Conservation (phyloP, 2,888 invertebrate genomes). For the Chloromyia formosa region DNA sequence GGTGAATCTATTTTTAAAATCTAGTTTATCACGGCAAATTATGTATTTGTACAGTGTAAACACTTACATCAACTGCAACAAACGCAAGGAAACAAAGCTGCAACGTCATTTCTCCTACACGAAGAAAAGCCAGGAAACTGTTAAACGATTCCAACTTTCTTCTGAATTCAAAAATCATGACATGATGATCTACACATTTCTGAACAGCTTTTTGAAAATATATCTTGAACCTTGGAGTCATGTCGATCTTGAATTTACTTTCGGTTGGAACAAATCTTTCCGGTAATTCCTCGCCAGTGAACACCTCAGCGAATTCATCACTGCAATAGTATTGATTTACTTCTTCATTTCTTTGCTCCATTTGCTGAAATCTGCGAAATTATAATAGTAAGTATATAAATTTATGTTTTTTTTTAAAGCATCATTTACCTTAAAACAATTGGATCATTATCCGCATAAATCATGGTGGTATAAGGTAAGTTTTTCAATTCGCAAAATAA, state of each 20-base stretch:
- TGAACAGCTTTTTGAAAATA: constrained; percentile 54
- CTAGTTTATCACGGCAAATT: background rate
- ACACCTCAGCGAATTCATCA: background rate
- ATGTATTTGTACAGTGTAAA: too few species aligned
- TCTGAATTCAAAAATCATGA: constrained; percentile 56
- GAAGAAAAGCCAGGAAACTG: constrained; percentile 58
- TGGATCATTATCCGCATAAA: background rate
- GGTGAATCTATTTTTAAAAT: background rate
- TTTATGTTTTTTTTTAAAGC: too few species aligned
- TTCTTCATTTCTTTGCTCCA: background rate
- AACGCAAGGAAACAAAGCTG: constrained; percentile 60
- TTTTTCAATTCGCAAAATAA: constrained; percentile 59
- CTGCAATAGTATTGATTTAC: constrained; percentile 11
- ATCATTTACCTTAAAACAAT: background rate
- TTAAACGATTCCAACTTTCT: constrained; percentile 58
- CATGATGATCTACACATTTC: constrained; percentile 58
- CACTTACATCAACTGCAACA: constrained; percentile 57
- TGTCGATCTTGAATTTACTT: background rate
- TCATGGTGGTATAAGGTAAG: constrained; percentile 54
- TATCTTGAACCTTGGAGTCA: background rate
- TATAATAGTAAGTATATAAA: too few species aligned
- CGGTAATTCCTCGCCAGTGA: background rate
- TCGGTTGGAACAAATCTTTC: background rate
- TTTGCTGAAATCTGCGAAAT: too few species aligned
- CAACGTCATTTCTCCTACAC: constrained; percentile 57